phyloP scores from a whole-genome alignment of 1,140 invertebrate genomes.

The Ceratitis capitata region DNA sequence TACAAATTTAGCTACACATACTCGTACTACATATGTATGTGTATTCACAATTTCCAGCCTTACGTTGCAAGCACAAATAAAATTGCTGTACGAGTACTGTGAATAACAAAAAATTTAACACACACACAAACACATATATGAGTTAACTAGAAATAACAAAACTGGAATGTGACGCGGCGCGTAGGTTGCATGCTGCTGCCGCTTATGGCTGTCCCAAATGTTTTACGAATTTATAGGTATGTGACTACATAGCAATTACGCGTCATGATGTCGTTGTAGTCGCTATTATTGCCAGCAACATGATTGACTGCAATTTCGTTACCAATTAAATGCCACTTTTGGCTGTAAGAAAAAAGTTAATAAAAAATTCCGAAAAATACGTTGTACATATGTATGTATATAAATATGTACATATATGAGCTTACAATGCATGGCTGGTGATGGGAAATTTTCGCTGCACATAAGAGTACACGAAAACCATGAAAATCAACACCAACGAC shows the following conservation, averaged over 20 bases:
- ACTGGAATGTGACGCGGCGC: neutral
- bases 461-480: neutral
- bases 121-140: neutral
- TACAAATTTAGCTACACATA: neutral
- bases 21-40: neutral
- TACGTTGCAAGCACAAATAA: neutral
- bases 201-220: neutral
- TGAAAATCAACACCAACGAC: neutral
- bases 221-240: neutral
- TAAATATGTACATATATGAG: no score
- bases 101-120: no score
- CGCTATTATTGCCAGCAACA: neutral
- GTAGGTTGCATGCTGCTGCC: neutral
- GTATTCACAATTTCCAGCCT: neutral
- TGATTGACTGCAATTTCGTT: slow-evolving; percentile 4
- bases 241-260: slow-evolving; percentile 19
- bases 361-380: neutral
- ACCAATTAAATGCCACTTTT: slow-evolving; percentile 20
- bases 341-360: neutral
- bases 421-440: neutral
- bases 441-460: neutral
- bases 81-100: neutral
- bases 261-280: neutral
- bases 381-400: neutral
- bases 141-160: neutral